Base-by-base conservation (phyloP, 2,113 vertebrate species). In the Silurus meridionalis region DNA sequence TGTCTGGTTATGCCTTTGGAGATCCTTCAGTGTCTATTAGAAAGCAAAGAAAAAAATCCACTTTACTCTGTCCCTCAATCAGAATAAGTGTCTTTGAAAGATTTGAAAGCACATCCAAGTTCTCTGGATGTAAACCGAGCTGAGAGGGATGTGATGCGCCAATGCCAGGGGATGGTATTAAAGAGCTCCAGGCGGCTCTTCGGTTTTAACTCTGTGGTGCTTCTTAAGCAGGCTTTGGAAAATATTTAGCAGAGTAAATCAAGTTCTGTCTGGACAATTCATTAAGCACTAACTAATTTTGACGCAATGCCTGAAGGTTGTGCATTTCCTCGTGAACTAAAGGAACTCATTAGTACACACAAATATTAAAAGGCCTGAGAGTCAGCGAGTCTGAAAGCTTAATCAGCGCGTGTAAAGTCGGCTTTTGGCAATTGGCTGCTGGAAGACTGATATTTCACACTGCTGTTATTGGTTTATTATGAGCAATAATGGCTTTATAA, bases 191-290 rank as follows among this genome's bases (percentile, higher is more conserved):
- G 37, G 55, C 63, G 6, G 52, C 46, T 52, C 48, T 55, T 82
- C 11, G 48, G 53, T 64, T 86, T 74, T 28, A 55, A 75, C 58
- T n/a, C 14, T 48, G 6, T 64, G 58, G 75, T 71, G 55, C 58
- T 48, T 66, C 80, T 57, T 37, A n/a, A 37, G 13, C n/a, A 85
- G 57, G 53, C 19, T 67, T 74, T 66, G 19, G 5, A 9, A 58
- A 50, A 63, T 75, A 75, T 57, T 87, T 83, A 87, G 60, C 72
- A 21, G 52, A 58, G 64, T 78, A 57, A 87, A 78, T 83, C 72
- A 72, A 74, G 80, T 58, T n/a, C 60, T 23, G 80, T 87, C 71
- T 67, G 50, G 58, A 83, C 80, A 87, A 75, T 87, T 82, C 69
- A 82, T 86, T 83, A 87, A 67, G 67, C 71, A 48, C 78, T 71